Base-by-base conservation (phyloP, 2,113 vertebrate genomes). In the Vireo altiloquus region DNA sequence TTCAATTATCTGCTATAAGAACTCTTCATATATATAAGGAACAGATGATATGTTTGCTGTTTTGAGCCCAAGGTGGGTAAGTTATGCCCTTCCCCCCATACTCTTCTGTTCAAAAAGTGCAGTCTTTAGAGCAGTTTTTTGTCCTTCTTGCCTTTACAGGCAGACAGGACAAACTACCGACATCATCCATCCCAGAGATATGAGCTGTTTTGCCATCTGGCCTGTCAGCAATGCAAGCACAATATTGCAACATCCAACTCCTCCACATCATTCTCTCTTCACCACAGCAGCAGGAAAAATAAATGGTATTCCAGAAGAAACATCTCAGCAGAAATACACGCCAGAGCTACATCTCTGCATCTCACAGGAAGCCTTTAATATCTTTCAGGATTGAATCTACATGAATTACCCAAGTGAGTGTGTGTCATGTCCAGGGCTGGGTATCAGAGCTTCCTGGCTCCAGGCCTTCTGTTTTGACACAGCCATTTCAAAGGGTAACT, bases 321-420 rank as follows among this genome's bases (percentile, higher is more conserved):
- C 22, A 56, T 30, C n/a, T 80, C 92, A 96, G 76, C 82, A 93
- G 64, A 92, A 95, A 90, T 77, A 22, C 53, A 7, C 88, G 68
- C 63, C 68, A 90, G 31, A 19, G 6, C 20, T 53, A 31, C 33
- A 54, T 66, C 33, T 74, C 50, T 76, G 13, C 0, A 0, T 87
- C 60, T 93, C 35, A 17, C 33, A 70, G 50, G 27, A 90, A 22
- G 8, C 1, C 1, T 39, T 80, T 87, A 50, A 25, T 56, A 35
- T 59, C 50, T 40, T 74, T 47, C 57, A 82, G 37, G 13, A 69
- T 18, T 1, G 2, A 92, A 46, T 15, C 53, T 60, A 21, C 4
- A 5, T 1, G 2, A 35, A 53, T 82, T 79, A 46, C n/a, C 25
- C 46, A 83, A 66, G 33, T 9, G 33, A 87, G 27, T 9, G 31